Base-by-base conservation (phyloP, 1,140 invertebrate genomes). In the Zaprionus capensis region DNA sequence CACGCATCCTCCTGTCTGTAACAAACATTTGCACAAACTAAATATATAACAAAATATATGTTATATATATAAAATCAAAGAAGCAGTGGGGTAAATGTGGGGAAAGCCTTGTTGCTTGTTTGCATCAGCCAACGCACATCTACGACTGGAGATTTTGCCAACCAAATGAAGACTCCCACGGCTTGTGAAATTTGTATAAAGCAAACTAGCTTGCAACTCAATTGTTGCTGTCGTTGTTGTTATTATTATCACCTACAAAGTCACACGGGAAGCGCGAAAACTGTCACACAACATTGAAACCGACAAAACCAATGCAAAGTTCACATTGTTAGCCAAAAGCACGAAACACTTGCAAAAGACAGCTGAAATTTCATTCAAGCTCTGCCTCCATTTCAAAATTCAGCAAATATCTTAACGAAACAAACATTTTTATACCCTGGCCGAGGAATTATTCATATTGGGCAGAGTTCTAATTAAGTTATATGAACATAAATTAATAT, bases 111-210 rank as follows among this genome's bases (percentile, higher is more conserved):
- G 31, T 4, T 11, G 31, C 31, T 11, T 11, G 38, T 15, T 41
- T 41, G 36, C 0, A 5, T 2, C 5, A 38, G 15, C 15, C 4
- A n/a, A 44, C n/a, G 41, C 41, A 46, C 41, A 17, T 17, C 5
- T 34, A 34, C 31, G 31, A 11, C 31, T 34, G 31, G 9, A 9
- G 78, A 84, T 84, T 84, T 73, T 85, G 75, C 81, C 69, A 68
- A 66, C 84, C 84, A 84, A 88, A 90, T 88, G 85, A 88, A 88
- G 81, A 78, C 81, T 84, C 78, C 78, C 78, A 88, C 81, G 81
- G 75, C 74, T 76, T 79, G 69, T 78, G 84, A 74, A 88, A 88
- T 88, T 88, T 88, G 88, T 38, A 90, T 88, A 85, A 88, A 84
- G 81, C 81, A 81, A 81, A 74, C 67, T 79, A 79, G 53, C 71